These are phyloP conservation scores for Eumeta japonica DNA, from an alignment of 1,140 invertebrate species.

Conservation along the genomic window DNA sequence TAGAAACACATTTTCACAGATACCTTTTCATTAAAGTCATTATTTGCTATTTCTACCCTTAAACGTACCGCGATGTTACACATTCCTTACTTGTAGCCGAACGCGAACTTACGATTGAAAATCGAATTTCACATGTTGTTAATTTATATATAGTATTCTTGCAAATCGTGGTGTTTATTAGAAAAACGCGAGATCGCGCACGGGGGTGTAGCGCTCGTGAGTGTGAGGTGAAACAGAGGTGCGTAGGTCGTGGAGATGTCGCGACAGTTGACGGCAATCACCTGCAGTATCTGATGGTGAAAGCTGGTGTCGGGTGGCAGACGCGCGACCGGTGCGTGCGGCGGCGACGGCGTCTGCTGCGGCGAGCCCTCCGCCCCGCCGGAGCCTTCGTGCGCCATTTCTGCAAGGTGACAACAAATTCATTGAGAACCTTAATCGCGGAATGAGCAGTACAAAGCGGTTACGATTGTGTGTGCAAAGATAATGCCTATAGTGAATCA, in stretches of 20 bases:
- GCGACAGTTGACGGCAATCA: constrained; percentile 13
- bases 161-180: background rate
- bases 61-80: constrained; percentile 6
- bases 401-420: constrained; percentile 19
- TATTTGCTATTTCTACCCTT: no score
- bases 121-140: constrained; percentile 18
- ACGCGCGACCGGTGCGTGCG: constrained; percentile 36
- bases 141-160: constrained; percentile 20
- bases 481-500: no score
- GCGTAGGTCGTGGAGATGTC: constrained; percentile 27
- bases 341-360: constrained; percentile 39
- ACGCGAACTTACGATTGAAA: constrained; percentile 38
- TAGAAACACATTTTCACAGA: no score
- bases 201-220: background rate
- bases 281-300: constrained; percentile 55
- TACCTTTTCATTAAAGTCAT: no score
- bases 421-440: no score
- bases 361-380: constrained; percentile 34
- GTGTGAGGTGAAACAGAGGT: constrained; percentile 12
- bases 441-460: no score
- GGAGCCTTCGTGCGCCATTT: constrained; percentile 52
- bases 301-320: constrained; percentile 45
- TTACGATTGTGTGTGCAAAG: no score
- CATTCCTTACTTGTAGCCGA: constrained; percentile 32
- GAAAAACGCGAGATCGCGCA: background rate